Percentiles rank a stretch among this genome's conserved stretches.
Evolutionary conservation across 64 coral and sea anemone genomes (phyloP).

Genomic region (Anthopleura sola): DNA sequence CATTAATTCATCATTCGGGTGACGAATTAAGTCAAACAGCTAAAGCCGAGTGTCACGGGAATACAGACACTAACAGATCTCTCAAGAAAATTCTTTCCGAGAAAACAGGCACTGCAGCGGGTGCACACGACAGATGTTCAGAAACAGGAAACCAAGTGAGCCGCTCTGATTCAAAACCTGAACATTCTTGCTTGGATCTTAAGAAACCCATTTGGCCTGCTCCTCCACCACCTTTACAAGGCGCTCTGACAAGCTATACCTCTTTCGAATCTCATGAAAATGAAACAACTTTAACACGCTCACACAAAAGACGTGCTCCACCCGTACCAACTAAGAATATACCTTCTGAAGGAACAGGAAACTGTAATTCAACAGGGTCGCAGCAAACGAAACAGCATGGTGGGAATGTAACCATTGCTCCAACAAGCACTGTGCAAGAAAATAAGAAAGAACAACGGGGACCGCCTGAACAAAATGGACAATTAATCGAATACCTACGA

Average conservation of each 20-base stretch:
- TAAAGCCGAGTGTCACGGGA: neutral
- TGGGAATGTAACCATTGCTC: neutral
- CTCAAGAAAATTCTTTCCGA: neutral
- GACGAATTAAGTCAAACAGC: neutral
- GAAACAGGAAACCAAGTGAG: too few species aligned
- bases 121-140: neutral
- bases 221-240: conserved; percentile 20
- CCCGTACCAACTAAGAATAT: neutral
- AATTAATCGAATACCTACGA: neutral
- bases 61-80: neutral
- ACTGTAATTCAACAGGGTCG: neutral
- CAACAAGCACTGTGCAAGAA: neutral
- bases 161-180: neutral
- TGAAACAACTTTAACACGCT: neutral
- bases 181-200: neutral
- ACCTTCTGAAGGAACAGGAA: neutral
- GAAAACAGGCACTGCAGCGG: neutral
- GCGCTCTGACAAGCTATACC: conserved; percentile 20
- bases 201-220: conserved; percentile 5
- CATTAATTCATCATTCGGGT: neutral
- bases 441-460: neutral
- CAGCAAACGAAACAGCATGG: neutral
- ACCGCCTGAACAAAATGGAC: neutral
- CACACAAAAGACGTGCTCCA: neutral
- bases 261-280: neutral